Evolutionary conservation across 2,113 vertebrate genomes (phyloP), one percentile per base, ranked within the genome.

Genomic region (Hyla sarda): DNA sequence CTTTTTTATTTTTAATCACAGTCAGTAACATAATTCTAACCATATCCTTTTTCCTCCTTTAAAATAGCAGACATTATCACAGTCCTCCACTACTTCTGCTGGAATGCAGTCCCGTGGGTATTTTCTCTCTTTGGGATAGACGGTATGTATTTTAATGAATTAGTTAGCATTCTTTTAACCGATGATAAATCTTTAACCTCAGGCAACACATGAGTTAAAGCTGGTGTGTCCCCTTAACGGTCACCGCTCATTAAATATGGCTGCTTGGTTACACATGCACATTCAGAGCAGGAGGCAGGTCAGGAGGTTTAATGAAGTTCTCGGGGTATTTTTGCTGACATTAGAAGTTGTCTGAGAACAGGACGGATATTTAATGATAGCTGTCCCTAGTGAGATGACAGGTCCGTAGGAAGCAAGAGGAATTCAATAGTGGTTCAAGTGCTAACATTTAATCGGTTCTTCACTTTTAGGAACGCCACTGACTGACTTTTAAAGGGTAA

Each of bases 221-320:
- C 30, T 34, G 25, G 34, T 25, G 32, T 56, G n/a, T 45, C 45
- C 48, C 76, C 65, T 69, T 41, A 77, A 32, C 3, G 76, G 48
- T 72, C 62, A 73, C 50, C 67, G 50, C 76, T 81, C 84, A 86
- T 86, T 86, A 86, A 86, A 86, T 79, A 85, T 81, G 84, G 84
- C 76, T 79, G 84, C 84, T 67, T 79, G 60, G 45, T 85, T 86
- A 86, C 50, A 41, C 77, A 81, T 28, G 65, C 76, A 58, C 50
- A 80, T 81, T 45, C 10, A 28, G 47, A n/a, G 47, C 82, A 73
- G 82, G 82, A 84, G 71, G 82, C 71, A 80, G 84, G 76, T 86
- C 77, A 81, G 34, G 52, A 73, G 84, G 76, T 80, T 86, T 86
- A 86, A 80, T 86, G 76, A 80, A 86, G 84, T 81, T 86, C 65